These are phyloP conservation scores for Orthonychiurus folsomi DNA, from an alignment of 2,888 invertebrate genomes.

Conservation along the genomic window DNA sequence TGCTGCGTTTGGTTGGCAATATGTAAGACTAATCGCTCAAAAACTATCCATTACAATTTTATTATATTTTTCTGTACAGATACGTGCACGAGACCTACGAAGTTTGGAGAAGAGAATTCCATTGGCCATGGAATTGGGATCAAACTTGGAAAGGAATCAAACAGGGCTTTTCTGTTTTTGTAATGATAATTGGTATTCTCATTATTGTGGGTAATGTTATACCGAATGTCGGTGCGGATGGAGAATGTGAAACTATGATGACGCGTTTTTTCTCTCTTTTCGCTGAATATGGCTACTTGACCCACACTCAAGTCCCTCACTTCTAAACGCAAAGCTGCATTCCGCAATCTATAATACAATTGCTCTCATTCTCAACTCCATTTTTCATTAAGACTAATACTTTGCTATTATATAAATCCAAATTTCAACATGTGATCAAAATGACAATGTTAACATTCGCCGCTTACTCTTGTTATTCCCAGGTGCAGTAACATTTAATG, in stretches of 20 bases:
- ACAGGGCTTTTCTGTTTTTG: constrained; percentile 37
- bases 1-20: too few species aligned
- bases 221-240: not conserved
- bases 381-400: not conserved
- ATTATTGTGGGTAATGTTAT: constrained; percentile 21
- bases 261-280: not conserved
- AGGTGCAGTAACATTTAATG: too few species aligned
- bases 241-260: not conserved
- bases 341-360: too few species aligned
- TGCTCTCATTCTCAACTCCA: too few species aligned
- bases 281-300: not conserved
- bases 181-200: constrained; percentile 37
- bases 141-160: constrained; percentile 37
- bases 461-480: too few species aligned
- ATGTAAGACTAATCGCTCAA: too few species aligned
- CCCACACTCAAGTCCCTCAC: not conserved
- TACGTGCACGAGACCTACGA: constrained; percentile 27
- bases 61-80: constrained; percentile 17
- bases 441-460: not conserved
- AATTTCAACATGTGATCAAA: not conserved
- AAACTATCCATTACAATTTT: too few species aligned
- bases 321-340: too few species aligned
- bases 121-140: constrained; percentile 40
- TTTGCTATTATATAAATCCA: too few species aligned
- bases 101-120: constrained; percentile 32